Base-by-base conservation (phyloP, 2,797 vertebrate genomes). In the Ptychadena robeensis region DNA sequence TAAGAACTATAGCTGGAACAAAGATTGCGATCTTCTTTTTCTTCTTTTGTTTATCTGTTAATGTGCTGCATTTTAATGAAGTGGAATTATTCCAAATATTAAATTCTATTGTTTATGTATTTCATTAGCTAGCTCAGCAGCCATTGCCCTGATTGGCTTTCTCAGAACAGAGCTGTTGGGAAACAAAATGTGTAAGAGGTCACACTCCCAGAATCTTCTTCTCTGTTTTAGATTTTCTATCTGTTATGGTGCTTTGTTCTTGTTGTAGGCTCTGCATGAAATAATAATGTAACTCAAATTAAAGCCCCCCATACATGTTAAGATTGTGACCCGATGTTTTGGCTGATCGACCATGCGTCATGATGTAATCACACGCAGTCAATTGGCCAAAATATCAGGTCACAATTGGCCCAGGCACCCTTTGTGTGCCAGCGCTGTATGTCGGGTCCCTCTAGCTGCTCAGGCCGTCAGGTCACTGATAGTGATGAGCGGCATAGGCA, bases 31-130 rank as follows among this genome's bases (percentile, higher is more conserved):
- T 82, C 67, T 80, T 44, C 35, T n/a, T 30, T 28, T 57, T 65
- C 28, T 72, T n/a, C 15, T 72, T 82, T 71, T 32, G 66, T 77
- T 82, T 82, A 64, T 77, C 66, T 77, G 66, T 44, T 77, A 77
- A 71, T 75, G 65, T 25, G 44, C 64, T 76, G 67, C 66, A 77
- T 82, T 73, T 48, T 71, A 82, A 82, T 77, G 66, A 77, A 44
- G 66, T 32, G 59, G 65, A 77, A 77, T 64, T 48, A 64, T 82
- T 77, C 73, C 66, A 53, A 69, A 76, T 76, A 82, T 70, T 69
- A 61, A 28, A 77, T 30, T 63, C 57, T 64, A 65, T 77, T 77
- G 65, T 71, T 82, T 28, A 37, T 71, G 57, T 48, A 53, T 71
- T 82, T 75, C 73, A 71, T 77, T 77, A 82, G 67, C 57, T 64